A percentile compares a stretch with the other conserved stretches of the same genome.
These are phyloP conservation scores for Epinotia ramella DNA, from an alignment of 2,888 invertebrate species.

Conservation along the genomic window DNA sequence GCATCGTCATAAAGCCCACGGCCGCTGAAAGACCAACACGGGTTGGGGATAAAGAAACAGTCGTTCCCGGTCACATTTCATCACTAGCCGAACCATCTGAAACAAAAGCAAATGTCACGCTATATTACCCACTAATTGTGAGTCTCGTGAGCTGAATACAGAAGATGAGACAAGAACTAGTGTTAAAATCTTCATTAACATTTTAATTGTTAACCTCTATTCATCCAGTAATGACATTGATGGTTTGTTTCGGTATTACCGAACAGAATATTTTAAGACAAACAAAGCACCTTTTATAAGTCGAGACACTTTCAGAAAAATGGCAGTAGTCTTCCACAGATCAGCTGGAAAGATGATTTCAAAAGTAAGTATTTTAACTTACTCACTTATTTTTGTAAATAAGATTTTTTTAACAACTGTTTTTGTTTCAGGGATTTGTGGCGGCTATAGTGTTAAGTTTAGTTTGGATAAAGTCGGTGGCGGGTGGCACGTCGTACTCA, in stretches of 20 bases:
- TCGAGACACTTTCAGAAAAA: conserved; percentile 70
- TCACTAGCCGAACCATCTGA: conserved; percentile 59
- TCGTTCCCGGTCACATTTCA: conserved; percentile 63
- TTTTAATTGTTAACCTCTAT: conserved; percentile 79
- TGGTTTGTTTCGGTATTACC: conserved; percentile 83
- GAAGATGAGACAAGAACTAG: conserved; percentile 64
- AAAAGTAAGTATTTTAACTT: conserved; percentile 67
- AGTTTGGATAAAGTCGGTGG: conserved; percentile 53
- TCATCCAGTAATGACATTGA: conserved; percentile 81
- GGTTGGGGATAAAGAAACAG: conserved; percentile 55
- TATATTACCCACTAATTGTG: conserved; percentile 68
- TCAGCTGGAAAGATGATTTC: conserved; percentile 78
- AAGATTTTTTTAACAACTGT: conserved; percentile 12
- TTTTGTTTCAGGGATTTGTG: conserved; percentile 62
- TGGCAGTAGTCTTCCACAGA: conserved; percentile 76
- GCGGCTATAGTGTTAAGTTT: conserved; percentile 56
- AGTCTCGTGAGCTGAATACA: conserved; percentile 74
- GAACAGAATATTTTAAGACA: conserved; percentile 77
- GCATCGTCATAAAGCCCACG: conserved; percentile 49
- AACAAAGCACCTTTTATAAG: conserved; percentile 79
- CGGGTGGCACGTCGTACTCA: conserved; percentile 64
- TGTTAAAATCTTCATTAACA: conserved; percentile 78
- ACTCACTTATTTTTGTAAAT: neutral
- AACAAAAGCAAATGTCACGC: conserved; percentile 71
- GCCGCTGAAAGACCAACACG: conserved; percentile 50